phyloP scores from a whole-genome alignment of 2,797 vertebrate genomes.

The Malacoctenus gilli region DNA sequence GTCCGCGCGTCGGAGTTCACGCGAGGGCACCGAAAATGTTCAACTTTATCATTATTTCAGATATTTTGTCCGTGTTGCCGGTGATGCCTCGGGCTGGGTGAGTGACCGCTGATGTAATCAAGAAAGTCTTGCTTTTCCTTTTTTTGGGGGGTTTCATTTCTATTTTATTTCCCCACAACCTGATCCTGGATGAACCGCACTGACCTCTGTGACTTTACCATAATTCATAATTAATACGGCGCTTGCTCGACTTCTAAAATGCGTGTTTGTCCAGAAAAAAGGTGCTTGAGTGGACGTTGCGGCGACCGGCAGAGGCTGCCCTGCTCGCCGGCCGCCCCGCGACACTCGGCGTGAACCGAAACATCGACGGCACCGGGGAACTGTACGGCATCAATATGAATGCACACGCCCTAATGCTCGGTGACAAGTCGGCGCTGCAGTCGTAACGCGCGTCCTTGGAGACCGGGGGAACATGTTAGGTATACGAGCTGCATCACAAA shows the following conservation, averaged over 20 bases:
- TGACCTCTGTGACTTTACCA: constrained; percentile 6
- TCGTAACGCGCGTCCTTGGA: constrained; percentile 54
- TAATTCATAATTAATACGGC: constrained; percentile 34
- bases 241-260: constrained; percentile 23
- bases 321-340: constrained; percentile 7
- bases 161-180: constrained; percentile 24
- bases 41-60: neutral
- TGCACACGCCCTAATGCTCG: constrained; percentile 7
- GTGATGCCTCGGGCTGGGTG: constrained; percentile 13
- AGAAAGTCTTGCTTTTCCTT: constrained; percentile 13
- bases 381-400: constrained; percentile 21
- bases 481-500: constrained; percentile 46
- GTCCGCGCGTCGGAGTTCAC: constrained; percentile 9
- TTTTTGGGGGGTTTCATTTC: too few species aligned
- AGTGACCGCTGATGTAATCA: constrained; percentile 21
- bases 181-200: constrained; percentile 17
- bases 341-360: neutral
- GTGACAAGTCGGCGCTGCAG: constrained; percentile 21
- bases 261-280: neutral
- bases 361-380: constrained; percentile 18
- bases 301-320: constrained; percentile 25
- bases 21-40: neutral
- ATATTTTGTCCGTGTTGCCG: constrained; percentile 11
- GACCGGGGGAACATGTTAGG: constrained; percentile 29
- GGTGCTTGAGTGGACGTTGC: constrained; percentile 10